A percentile compares a stretch with the other conserved stretches of the same genome.
Evolutionary conservation across 2,113 vertebrate genomes (phyloP).

Genomic region (Epinephelus cyanopodus): DNA sequence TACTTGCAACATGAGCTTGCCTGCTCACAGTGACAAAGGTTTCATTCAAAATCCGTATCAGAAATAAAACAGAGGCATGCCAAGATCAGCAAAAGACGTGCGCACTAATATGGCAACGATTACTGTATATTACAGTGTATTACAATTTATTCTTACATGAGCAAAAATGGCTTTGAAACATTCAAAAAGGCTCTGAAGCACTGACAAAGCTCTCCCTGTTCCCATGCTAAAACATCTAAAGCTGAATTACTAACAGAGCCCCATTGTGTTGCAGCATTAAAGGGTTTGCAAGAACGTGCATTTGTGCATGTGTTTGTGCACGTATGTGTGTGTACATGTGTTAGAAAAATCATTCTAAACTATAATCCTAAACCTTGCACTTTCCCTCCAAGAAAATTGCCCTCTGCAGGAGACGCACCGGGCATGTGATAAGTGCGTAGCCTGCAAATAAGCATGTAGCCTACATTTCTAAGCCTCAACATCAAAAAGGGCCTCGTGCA

Average conservation of each 20-base stretch:
- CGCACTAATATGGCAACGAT: neutral
- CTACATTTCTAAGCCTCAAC: constrained; percentile 68
- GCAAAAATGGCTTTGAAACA: constrained; percentile 10
- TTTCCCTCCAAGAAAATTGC: constrained; percentile 57
- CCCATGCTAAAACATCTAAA: constrained; percentile 47
- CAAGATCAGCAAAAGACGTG: neutral
- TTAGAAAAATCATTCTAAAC: constrained; percentile 46
- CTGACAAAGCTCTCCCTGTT: constrained; percentile 54
- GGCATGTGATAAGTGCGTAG: constrained; percentile 62
- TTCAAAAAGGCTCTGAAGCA: constrained; percentile 26
- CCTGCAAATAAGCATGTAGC: constrained; percentile 74
- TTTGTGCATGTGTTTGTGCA: constrained; percentile 18
- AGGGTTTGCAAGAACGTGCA: constrained; percentile 24
- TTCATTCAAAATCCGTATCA: constrained; percentile 9
- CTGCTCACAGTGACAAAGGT: constrained; percentile 3
- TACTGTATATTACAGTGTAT: constrained; percentile 11
- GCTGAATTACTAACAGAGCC: constrained; percentile 67
- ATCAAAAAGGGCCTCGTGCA: constrained; percentile 64
- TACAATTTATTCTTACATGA: constrained; percentile 6
- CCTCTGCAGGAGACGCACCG: constrained; percentile 58
- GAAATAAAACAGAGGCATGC: neutral
- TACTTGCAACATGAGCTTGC: neutral
- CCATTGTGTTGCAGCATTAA: constrained; percentile 66
- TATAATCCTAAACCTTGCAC: constrained; percentile 63
- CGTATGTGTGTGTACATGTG: neutral